These are phyloP conservation scores for Lophura swinhoii DNA, from an alignment of 2,797 vertebrate species.

Conservation along the genomic window DNA sequence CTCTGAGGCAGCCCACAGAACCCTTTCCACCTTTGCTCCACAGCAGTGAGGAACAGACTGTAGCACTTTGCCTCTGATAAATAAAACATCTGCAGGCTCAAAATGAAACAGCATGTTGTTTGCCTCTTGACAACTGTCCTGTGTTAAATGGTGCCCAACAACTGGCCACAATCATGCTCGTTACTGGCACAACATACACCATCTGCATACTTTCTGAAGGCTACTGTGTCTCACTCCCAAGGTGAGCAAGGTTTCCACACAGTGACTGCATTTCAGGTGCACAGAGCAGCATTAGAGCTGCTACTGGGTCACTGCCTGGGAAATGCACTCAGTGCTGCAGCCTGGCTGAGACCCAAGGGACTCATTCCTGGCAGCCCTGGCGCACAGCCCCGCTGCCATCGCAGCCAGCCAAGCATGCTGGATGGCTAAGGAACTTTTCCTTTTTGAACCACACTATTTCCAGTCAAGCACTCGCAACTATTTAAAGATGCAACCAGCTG, in stretches of 20 bases:
- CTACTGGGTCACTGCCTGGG: background rate
- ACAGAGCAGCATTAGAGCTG: background rate
- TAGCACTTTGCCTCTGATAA: background rate
- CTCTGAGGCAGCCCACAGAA: accelerated
- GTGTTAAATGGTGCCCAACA: background rate
- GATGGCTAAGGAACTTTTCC: background rate
- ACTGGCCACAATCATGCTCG: accelerated
- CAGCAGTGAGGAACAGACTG: accelerated
- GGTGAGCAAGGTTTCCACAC: background rate
- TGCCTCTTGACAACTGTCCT: background rate
- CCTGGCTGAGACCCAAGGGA: background rate
- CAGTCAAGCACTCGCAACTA: background rate
- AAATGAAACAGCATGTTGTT: background rate
- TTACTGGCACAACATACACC: accelerated
- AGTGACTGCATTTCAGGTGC: background rate
- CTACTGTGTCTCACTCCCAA: accelerated
- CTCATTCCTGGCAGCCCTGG: background rate
- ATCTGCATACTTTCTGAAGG: accelerated
- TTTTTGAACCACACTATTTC: background rate
- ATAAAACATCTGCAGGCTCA: background rate
- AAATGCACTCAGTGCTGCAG: background rate
- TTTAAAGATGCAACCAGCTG: background rate
- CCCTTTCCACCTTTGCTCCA: background rate
- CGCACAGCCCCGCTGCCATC: accelerated
- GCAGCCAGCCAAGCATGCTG: background rate